Conservation (phyloP, 2,797 vertebrate species). For the Coendou prehensilis region DNA sequence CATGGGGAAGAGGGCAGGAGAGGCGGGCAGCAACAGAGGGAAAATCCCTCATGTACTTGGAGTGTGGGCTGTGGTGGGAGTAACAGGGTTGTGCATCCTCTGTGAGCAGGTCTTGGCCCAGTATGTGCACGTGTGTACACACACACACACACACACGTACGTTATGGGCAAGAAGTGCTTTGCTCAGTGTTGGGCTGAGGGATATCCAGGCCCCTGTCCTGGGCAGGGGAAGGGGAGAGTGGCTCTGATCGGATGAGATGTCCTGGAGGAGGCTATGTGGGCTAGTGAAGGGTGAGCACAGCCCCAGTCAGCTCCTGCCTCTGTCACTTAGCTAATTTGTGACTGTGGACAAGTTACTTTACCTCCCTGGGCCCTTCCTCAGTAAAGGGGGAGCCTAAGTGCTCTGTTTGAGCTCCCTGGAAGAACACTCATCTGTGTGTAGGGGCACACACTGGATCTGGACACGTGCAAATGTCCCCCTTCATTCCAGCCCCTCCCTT, state of each 20-base stretch:
- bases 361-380: background rate
- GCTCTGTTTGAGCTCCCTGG: background rate
- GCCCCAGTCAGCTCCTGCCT: background rate
- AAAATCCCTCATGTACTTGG: background rate
- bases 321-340: background rate
- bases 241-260: background rate
- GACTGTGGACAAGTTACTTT: background rate
- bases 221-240: background rate
- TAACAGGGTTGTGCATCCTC: background rate
- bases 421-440: background rate
- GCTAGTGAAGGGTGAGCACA: background rate
- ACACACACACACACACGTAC: background rate
- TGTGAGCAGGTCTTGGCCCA: background rate
- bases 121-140: background rate
- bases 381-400: background rate
- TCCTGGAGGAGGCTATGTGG: accelerated
- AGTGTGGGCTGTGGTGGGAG: background rate
- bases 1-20: background rate
- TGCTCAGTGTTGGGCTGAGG: background rate
- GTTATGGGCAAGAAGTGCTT: background rate
- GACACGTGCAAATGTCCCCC: background rate
- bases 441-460: background rate
- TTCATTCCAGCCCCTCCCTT: background rate
- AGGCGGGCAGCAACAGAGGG: background rate
- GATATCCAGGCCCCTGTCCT: background rate